A percentile compares a stretch with the other conserved stretches of the same genome.
Evolutionary conservation across 2,113 vertebrate species (phyloP).

Genomic region (Marmota monax): DNA sequence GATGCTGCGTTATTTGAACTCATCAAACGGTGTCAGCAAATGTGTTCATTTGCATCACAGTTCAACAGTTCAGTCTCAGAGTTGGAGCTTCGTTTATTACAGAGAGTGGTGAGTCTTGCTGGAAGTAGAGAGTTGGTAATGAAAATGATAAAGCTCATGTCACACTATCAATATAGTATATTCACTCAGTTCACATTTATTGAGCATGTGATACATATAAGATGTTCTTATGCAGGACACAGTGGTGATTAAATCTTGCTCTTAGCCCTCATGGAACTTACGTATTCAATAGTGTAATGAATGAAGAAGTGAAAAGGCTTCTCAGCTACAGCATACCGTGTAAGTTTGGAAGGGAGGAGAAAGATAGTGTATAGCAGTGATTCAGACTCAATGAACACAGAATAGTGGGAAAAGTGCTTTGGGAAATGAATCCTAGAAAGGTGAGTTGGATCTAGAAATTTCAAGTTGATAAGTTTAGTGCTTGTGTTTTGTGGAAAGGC

Average conservation of each 20-base stretch:
- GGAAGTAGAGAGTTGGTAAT: background rate
- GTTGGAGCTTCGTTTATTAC: conserved; percentile 96
- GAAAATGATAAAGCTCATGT: background rate
- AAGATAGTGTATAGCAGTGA: background rate
- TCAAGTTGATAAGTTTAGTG: background rate
- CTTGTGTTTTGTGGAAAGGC: background rate
- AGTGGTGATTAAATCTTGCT: background rate
- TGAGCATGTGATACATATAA: background rate
- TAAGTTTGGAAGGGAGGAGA: background rate
- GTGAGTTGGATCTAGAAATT: background rate
- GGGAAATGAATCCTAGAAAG: background rate
- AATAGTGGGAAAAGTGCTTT: background rate
- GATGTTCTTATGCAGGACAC: background rate
- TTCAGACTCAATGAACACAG: background rate
- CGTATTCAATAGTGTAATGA: conserved; percentile 37
- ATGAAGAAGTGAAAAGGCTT: conserved; percentile 32
- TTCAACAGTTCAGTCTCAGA: conserved; percentile 97
- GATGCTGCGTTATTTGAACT: conserved; percentile 96
- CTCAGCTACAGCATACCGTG: background rate
- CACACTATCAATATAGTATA: background rate
- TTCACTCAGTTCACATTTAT: background rate
- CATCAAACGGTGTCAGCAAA: conserved; percentile 97
- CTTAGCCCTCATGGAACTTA: background rate
- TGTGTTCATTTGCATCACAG: conserved; percentile 96
- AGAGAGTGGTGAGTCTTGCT: conserved; percentile 93